Base-by-base conservation (phyloP, 2,888 invertebrate species). In the Coremacera marginata region DNA sequence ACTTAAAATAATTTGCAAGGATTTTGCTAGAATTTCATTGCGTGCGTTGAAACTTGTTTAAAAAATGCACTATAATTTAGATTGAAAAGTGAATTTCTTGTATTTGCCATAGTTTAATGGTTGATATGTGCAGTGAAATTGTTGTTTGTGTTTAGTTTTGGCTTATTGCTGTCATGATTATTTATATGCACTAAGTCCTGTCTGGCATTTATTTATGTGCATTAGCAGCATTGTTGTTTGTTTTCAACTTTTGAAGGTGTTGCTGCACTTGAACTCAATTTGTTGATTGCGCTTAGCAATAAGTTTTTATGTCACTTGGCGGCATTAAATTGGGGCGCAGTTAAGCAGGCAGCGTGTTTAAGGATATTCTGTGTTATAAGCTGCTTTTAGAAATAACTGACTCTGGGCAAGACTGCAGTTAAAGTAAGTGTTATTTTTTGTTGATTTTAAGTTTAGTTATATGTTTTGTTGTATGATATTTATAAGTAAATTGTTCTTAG, bases 251-350 rank as follows among this genome's bases (percentile, higher is more conserved):
- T n/a, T 52, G 67, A 14, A 7, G 34, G 37, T 22, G 49, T 19
- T n/a, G 34, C 27, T 74, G 74, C 74, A 65, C 74, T 65, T 74
- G 65, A 74, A 52, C 74, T 74, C 65, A 74, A 63, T 74, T 65
- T 51, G 16, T 4, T 65, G 51, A 19, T 22, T 49, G 22, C 8
- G 62, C 34, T 16, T 4, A 14, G 9, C 16, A 9, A 9, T 19
- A 37, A 5, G 37, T 44, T 14, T 72, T 62, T 7, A 22, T 22
- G 37, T 25, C 25, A 5, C 37, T 65, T 8, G 51, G 22, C 25
- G 51, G 4, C 34, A 44, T 65, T 19, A 55, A 74, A 63, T 16
- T 63, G 62, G 52, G 34, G 55, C 65, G 11, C 65, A 27, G 7
- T 34, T 7, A 9, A 37, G 7, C 14, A 31, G 70, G 16, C 19